Conservation (phyloP, 2,113 vertebrate species). For the Acanthochromis polyacanthus region DNA sequence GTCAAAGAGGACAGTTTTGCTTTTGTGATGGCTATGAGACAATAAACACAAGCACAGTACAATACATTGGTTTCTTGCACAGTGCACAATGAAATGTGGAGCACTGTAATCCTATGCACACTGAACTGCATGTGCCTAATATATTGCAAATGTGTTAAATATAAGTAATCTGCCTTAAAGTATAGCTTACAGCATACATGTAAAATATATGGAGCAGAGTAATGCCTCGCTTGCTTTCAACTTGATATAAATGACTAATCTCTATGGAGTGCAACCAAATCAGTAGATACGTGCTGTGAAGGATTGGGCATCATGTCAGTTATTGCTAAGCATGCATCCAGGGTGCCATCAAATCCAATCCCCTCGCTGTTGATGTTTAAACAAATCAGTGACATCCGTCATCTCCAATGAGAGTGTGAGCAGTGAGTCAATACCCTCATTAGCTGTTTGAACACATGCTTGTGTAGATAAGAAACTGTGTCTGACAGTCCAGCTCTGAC, state of each 20-base stretch:
- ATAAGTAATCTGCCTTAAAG: background rate
- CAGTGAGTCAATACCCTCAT: slow-evolving; percentile 60
- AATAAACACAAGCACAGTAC: background rate
- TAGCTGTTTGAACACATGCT: slow-evolving; percentile 64
- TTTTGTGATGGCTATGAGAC: background rate
- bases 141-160: background rate
- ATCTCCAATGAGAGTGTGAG: slow-evolving; percentile 52
- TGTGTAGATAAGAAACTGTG: slow-evolving; percentile 57
- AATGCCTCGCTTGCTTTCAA: slow-evolving; percentile 26
- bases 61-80: background rate
- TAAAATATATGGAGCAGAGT: slow-evolving; percentile 19
- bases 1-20: background rate
- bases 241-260: slow-evolving; percentile 49
- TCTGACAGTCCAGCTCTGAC: slow-evolving; percentile 48
- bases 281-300: slow-evolving; percentile 52
- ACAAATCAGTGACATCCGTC: slow-evolving; percentile 65
- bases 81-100: background rate
- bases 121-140: background rate
- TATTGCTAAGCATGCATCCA: slow-evolving; percentile 63
- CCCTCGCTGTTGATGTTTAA: slow-evolving; percentile 50
- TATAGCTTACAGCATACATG: background rate
- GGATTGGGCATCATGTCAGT: slow-evolving; percentile 63
- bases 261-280: slow-evolving; percentile 51
- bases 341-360: slow-evolving; percentile 74
- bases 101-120: background rate